Base-by-base conservation (phyloP, 2,888 invertebrate species). In the Linyphia triangularis region DNA sequence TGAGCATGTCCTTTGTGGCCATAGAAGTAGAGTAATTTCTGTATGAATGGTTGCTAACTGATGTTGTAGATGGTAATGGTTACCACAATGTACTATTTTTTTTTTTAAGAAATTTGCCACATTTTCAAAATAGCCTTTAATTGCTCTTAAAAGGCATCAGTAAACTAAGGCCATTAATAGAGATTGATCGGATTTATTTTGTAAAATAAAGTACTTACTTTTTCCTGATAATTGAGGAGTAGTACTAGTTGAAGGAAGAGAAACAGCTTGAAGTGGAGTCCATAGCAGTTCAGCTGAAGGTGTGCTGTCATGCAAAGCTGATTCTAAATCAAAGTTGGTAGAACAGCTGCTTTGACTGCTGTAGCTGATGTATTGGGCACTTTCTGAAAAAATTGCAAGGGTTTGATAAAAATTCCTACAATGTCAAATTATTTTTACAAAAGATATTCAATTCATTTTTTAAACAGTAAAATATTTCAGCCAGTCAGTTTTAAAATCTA, bases 271-370 rank as follows among this genome's bases (percentile, higher is more conserved):
- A 67, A 33, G 33, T 19, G 78, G 51, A 51, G 72, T 40, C 70
- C 77, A 77, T 9, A 70, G 57, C n/a, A 7, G 9, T 13, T 81
- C 33, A 26, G 22, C 40, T 1, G 73, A 51, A 3, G 65, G n/a
- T 22, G 40, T n/a, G 16, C 59, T 26, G 10, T 75, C 82, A 61
- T 63, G 77, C 26, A 67, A 19, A 1, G 43, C 7, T 30, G 57
- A 51, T 69, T 77, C 85, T 13, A 69, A n/a, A 13, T 85, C 85
- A 30, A 77, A 24, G 22, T 43, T 77, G 13, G 37, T 40, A 19
- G 85, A 86, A 5, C 59, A 72, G 13, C 61, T 86, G 51, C 85
- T 79, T 43, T 79, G 79, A 26, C 79, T 72, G 57, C 72, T 72
- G 6, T 33, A 57, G 24, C 73, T 72, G 16, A 63, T 51, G 19